Conservation (phyloP, 1,140 invertebrate species). For the Drosophila sturtevanti region DNA sequence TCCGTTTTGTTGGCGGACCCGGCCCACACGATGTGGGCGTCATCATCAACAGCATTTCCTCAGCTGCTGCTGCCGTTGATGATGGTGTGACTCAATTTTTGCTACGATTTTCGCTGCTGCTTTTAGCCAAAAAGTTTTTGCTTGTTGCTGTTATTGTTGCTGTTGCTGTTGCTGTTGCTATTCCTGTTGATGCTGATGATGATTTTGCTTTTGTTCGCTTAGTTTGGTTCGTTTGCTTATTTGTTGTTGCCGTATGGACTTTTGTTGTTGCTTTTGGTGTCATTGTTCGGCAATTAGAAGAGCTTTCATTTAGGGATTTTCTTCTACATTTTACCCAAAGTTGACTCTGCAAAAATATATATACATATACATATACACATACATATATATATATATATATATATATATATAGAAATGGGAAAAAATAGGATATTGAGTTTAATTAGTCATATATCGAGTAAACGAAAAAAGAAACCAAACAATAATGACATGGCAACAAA, state of each 20-base stretch:
- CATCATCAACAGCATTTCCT: conserved; percentile 74
- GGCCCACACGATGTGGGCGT: conserved; percentile 81
- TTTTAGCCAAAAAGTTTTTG: conserved; percentile 40
- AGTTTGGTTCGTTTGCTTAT: conserved; percentile 32
- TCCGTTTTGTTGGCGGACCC: conserved; percentile 57
- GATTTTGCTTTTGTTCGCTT: conserved; percentile 50
- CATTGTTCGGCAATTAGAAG: conserved; percentile 76
- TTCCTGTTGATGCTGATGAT: conserved; percentile 22
- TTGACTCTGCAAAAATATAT: background rate
- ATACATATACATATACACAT: background rate
- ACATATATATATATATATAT: background rate
- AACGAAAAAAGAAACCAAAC: background rate
- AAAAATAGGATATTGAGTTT: background rate
- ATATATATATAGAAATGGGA: background rate
- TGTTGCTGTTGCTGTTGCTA: conserved; percentile 27
- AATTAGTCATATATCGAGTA: conserved; percentile 2
- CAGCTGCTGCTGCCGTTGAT: conserved; percentile 22
- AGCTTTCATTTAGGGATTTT: conserved; percentile 74
- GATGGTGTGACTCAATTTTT: conserved; percentile 36
- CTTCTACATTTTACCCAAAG: conserved; percentile 10
- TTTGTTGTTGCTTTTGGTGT: conserved; percentile 42
- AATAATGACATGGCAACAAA: background rate
- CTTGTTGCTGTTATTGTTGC: conserved; percentile 26
- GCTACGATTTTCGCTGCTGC: conserved; percentile 33
- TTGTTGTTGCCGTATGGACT: conserved; percentile 29